Evolutionary conservation across 2,797 vertebrate species (phyloP).

Genomic region (Falco concolor): DNA sequence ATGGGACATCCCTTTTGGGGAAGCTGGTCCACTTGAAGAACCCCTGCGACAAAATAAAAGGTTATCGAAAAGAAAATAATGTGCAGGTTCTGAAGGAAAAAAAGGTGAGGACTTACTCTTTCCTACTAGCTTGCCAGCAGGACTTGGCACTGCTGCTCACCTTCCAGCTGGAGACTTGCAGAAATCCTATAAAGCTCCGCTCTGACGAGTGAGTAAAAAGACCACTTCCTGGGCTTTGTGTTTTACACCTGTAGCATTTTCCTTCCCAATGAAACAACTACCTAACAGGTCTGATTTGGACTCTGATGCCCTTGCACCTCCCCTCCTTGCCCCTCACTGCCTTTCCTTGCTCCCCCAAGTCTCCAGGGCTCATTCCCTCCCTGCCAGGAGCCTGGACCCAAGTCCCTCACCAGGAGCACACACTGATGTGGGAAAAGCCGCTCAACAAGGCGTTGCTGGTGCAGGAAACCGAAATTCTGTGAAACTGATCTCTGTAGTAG

Average conservation of each 20-base stretch:
- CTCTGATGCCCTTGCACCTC: not conserved
- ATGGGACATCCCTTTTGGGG: rapidly evolving
- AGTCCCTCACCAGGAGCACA: not conserved
- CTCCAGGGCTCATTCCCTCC: not conserved
- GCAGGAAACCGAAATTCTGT: not conserved
- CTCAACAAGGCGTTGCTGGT: not conserved
- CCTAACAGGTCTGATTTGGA: not conserved
- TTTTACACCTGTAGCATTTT: not conserved
- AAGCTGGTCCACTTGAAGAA: not conserved
- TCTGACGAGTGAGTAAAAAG: not conserved
- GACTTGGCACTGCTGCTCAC: not conserved
- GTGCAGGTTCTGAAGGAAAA: rapidly evolving
- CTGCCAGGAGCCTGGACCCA: rapidly evolving
- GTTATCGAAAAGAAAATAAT: not conserved
- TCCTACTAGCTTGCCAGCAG: not conserved
- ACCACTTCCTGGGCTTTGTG: not conserved
- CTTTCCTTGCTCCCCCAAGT: not conserved
- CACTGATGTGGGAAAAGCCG: not conserved
- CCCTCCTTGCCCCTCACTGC: not conserved
- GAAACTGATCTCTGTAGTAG: not conserved
- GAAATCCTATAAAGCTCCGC: not conserved
- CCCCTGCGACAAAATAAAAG: not conserved
- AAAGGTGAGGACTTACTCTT: not conserved
- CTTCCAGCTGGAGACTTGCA: not conserved
- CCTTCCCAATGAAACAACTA: not conserved